phyloP scores from a whole-genome alignment of 2,888 invertebrate species.

The Brachycybe producta region DNA sequence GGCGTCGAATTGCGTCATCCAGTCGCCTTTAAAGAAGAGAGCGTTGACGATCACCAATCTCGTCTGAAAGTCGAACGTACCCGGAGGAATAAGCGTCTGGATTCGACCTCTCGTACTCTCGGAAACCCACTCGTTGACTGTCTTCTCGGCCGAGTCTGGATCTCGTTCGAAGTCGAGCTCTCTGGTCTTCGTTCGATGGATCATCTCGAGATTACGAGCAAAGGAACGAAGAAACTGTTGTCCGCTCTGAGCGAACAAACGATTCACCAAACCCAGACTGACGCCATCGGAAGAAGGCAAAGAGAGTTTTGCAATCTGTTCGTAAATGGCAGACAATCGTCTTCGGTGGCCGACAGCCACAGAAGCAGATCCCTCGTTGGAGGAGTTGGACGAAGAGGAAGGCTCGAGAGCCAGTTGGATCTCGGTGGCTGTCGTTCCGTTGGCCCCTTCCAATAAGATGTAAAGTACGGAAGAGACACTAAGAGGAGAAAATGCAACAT shows the following conservation, averaged over 20 bases:
- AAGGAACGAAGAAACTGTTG: slow-evolving; percentile 1
- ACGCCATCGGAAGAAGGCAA: background rate
- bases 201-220: slow-evolving; percentile 37
- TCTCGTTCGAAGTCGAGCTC: slow-evolving; percentile 47
- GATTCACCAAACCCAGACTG: slow-evolving; percentile 55
- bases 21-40: slow-evolving; percentile 37
- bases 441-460: slow-evolving; percentile 35
- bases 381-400: background rate
- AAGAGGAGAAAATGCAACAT: slow-evolving; percentile 34
- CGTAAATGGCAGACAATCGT: too few species aligned
- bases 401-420: slow-evolving; percentile 12
- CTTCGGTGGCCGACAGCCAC: too few species aligned
- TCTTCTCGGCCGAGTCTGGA: slow-evolving; percentile 32
- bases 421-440: slow-evolving; percentile 27
- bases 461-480: slow-evolving; percentile 33
- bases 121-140: slow-evolving; percentile 72
- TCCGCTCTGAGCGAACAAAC: slow-evolving; percentile 49
- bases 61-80: slow-evolving; percentile 26
- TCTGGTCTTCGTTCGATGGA: slow-evolving; percentile 51
- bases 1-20: slow-evolving; percentile 14
- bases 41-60: slow-evolving; percentile 37
- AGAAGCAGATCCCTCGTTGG: too few species aligned
- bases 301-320: too few species aligned
- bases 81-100: slow-evolving; percentile 51
- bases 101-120: slow-evolving; percentile 68